These are phyloP conservation scores for Pteropus rufus DNA, from an alignment of 2,797 vertebrate species.

Conservation along the genomic window DNA sequence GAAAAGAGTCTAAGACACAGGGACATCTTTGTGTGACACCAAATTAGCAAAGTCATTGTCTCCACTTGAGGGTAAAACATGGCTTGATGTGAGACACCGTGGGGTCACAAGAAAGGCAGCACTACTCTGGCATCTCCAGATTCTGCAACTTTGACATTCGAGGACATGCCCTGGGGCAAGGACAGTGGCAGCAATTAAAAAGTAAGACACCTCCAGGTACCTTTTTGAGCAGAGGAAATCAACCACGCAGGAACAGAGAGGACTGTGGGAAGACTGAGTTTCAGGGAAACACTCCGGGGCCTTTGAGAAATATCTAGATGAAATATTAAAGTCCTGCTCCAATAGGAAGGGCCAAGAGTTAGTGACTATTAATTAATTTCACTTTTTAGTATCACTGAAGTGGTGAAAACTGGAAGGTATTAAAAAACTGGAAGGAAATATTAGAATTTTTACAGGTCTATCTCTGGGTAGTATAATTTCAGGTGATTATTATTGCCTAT, in stretches of 20 bases:
- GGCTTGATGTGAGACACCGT: neutral
- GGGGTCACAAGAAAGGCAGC: neutral
- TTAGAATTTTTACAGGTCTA: neutral
- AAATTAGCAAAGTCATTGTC: neutral
- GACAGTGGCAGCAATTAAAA: neutral
- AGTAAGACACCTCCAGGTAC: neutral
- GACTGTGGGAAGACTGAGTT: neutral
- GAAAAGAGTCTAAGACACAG: neutral
- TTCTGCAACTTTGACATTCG: neutral
- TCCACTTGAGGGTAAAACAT: neutral
- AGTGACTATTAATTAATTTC: neutral
- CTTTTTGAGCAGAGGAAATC: neutral
- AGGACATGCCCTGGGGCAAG: neutral
- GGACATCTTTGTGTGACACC: neutral
- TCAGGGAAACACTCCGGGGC: neutral
- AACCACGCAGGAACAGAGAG: neutral
- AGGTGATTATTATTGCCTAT: neutral
- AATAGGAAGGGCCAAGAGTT: neutral
- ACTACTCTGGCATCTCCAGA: neutral
- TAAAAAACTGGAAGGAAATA: neutral
- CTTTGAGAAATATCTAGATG: neutral
- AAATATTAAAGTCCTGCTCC: neutral
- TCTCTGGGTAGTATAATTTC: neutral
- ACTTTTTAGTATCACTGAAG: neutral
- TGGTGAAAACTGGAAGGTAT: neutral